Base-by-base conservation (phyloP, 1,140 invertebrate genomes). In the Branchinecta lynchi region DNA sequence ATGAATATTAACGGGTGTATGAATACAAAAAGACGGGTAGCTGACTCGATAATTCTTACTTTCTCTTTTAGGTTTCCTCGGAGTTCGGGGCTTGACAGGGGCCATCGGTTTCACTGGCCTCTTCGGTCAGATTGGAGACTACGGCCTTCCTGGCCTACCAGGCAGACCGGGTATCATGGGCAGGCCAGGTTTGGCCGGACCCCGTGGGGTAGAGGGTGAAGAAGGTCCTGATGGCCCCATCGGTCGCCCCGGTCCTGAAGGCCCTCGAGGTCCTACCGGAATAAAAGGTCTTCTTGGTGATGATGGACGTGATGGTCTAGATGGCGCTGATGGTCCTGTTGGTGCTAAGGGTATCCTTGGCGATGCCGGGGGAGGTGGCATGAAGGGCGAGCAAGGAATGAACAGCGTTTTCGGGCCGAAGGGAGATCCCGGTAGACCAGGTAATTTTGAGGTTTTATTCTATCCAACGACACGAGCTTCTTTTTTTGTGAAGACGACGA, bases 21-120 rank as follows among this genome's bases (percentile, higher is more conserved):
- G n/a, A n/a, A n/a, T n/a, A n/a, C n/a, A n/a, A n/a, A n/a, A n/a
- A n/a, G n/a, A n/a, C n/a, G n/a, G n/a, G n/a, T n/a, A n/a, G n/a
- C n/a, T n/a, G n/a, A 46, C 32, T 73, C 74, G 9, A 44, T 71
- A n/a, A 69, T 73, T 17, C 75, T 74, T 44, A 65, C 69, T 51
- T 12, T 21, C 3, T 44, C 10, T 66, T 45, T 45, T 69, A 8
- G 45, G 45, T 21, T 17, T 17, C n/a, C 2, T 68, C 8, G 68
- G 76, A 51, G 60, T 70, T 17, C 72, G 72, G 65, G 77, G 77
- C 9, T 67, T 72, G 15, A 73, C 75, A 67, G 80, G 80, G 44
- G 68, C 74, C 67, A 73, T 75, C 72, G 77, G 77, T 21, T 72
- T 76, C 60, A 73, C 75, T 70, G 77, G 77, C 45, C 43, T 45